Conservation (phyloP, 1,140 invertebrate genomes). For the Dolichoris vasculosae region DNA sequence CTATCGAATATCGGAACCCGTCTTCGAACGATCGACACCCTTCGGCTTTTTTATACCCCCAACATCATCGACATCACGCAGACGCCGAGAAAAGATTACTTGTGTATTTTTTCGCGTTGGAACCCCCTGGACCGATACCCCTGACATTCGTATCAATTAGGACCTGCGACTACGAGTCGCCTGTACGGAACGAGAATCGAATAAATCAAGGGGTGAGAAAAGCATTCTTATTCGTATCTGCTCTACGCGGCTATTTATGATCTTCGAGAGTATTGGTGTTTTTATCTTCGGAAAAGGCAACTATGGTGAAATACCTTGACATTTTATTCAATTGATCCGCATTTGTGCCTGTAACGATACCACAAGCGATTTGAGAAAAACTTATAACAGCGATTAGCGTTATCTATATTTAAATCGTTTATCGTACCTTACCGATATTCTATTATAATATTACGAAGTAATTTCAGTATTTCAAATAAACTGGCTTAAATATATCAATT, state of each 20-base stretch:
- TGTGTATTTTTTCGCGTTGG: not conserved
- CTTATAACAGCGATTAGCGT: too few relatives aligned
- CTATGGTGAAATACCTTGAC: too few relatives aligned
- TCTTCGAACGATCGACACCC: not conserved
- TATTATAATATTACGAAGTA: too few relatives aligned
- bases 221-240: not conserved
- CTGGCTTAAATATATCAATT: too few relatives aligned
- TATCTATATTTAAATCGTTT: too few relatives aligned
- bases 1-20: not conserved
- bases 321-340: too few relatives aligned
- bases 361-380: too few relatives aligned
- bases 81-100: not conserved
- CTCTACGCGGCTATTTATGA: not conserved
- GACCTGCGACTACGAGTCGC: slow-evolving; percentile 62
- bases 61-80: not conserved
- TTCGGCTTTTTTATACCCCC: not conserved
- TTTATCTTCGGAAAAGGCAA: too few relatives aligned
- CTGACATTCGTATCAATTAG: slow-evolving; percentile 71
- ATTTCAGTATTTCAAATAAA: too few relatives aligned
- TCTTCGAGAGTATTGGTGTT: not conserved
- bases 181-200: slow-evolving; percentile 67
- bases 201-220: not conserved
- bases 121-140: not conserved
- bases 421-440: too few relatives aligned
- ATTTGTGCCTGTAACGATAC: too few relatives aligned